Base-by-base conservation (phyloP, 1,140 invertebrate species). In the Potamilus streckersoni region DNA sequence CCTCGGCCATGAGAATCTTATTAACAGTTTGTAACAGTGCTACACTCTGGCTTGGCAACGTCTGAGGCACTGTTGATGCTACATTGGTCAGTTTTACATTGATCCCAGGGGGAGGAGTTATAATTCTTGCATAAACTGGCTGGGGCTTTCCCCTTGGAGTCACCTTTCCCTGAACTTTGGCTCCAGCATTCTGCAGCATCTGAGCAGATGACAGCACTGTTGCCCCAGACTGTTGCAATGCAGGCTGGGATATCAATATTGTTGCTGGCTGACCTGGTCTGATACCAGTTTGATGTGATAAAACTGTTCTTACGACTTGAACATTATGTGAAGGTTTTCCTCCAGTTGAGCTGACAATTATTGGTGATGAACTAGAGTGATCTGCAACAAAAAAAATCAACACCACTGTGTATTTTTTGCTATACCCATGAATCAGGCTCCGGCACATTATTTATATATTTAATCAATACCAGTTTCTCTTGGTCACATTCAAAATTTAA, bases 81-180 rank as follows among this genome's bases (percentile, higher is more conserved):
- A 67, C 68, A 75, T 61, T 62, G 16, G 85, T 76, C 76, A 84
- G 77, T 64, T 83, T 81, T 14, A 76, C 62, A 65, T 76, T 76
- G 68, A 87, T 79, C 56, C 84, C 84, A 16, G 83, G 80, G 16
- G 84, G 84, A 0, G 86, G 86, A 15, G 85, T 87, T 58, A 88
- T 88, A 62, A 88, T 87, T 13, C 86, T 74, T 13, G 87, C 87
- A 79, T 85, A 88, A 58, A 88, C 83, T 27, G 87, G 87, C 62
- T 81, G 83, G 15, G 79, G 72, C 71, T 88, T 88, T 15, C 82
- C 82, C 65, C 85, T 86, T 4, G 80, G 80, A 61, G 81, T 78
- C 6, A 79, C 75, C 31, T 83, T 81, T 15, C 81, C 83, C 20
- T 75, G 76, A 56, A 71, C 61, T 69, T 80, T 81, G 23, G 80